Evolutionary conservation across 1,140 invertebrate species (phyloP).

Genomic region (Eumaeus atala): DNA sequence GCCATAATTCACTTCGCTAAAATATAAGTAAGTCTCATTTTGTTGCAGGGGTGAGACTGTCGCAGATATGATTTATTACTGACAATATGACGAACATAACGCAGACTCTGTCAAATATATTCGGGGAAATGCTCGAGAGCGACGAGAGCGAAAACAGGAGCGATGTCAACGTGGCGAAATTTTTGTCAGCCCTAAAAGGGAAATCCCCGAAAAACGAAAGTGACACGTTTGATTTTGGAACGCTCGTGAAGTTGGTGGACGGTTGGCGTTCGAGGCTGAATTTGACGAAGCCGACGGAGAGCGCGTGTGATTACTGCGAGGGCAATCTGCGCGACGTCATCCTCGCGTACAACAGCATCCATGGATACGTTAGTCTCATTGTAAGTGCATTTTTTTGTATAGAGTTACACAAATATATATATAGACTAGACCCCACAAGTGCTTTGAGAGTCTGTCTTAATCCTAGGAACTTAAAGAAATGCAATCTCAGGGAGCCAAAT

Average conservation of each 20-base stretch:
- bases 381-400: conserved; percentile 54
- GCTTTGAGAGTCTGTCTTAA: no score
- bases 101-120: conserved; percentile 50
- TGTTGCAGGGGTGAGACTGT: conserved; percentile 4
- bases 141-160: conserved; percentile 41
- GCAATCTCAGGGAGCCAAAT: no score
- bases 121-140: conserved; percentile 55
- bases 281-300: conserved; percentile 42
- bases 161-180: conserved; percentile 42
- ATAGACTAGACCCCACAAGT: no score
- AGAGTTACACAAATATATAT: no score
- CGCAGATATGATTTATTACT: conserved; percentile 15
- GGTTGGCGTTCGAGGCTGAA: conserved; percentile 51
- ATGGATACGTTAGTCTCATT: conserved; percentile 67
- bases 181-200: conserved; percentile 43
- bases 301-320: conserved; percentile 55
- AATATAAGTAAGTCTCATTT: conserved; percentile 6
- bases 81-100: conserved; percentile 50
- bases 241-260: conserved; percentile 53
- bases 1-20: neutral
- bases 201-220: conserved; percentile 46
- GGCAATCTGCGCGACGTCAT: conserved; percentile 57
- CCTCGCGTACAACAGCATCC: conserved; percentile 62
- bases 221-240: conserved; percentile 52
- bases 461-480: no score